Percentiles rank a stretch among this genome's conserved stretches.
phyloP scores from a whole-genome alignment of 2,113 vertebrate genomes.

The Anhinga rufa region DNA sequence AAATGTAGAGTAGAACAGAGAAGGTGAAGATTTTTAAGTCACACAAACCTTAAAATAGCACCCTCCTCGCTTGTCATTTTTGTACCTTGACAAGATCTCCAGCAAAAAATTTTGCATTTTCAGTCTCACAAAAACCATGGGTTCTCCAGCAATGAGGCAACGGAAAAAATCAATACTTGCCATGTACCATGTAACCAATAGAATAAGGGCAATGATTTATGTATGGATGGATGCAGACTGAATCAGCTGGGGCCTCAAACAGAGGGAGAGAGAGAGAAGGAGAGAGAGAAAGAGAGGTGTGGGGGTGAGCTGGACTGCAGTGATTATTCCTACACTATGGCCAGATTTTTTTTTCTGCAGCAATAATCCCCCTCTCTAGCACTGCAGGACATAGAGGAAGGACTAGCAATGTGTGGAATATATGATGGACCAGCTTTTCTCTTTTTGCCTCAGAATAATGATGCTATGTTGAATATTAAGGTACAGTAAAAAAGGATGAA shows the following conservation, averaged over 20 bases:
- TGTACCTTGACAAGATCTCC: conserved; percentile 55
- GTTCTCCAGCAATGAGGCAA: conserved; percentile 88
- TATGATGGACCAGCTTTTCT: conserved; percentile 79
- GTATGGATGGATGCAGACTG: conserved; percentile 88
- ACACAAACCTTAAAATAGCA: background rate
- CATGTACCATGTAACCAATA: conserved; percentile 96
- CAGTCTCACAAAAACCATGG: conserved; percentile 82
- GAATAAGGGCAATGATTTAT: conserved; percentile 99
- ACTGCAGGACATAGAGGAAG: conserved; percentile 67
- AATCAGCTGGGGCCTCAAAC: conserved; percentile 88
- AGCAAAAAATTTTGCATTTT: conserved; percentile 61
- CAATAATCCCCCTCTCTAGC: conserved; percentile 75
- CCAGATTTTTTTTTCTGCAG: conserved; percentile 71
- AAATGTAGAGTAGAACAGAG: background rate
- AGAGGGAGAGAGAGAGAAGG: conserved; percentile 70
- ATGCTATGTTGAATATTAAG: conserved; percentile 76
- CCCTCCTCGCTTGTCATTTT: conserved; percentile 36
- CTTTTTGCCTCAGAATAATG: conserved; percentile 77
- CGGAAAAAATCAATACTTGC: conserved; percentile 94
- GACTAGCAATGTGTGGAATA: conserved; percentile 76
- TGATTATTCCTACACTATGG: conserved; percentile 76
- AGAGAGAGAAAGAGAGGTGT: conserved; percentile 60
- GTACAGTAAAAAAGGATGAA: conserved; percentile 69
- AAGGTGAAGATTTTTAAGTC: conserved; percentile 8
- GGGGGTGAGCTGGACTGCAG: conserved; percentile 71